Evolutionary conservation across 1,140 invertebrate genomes (phyloP).

Genomic region (Diorhabda carinulata): DNA sequence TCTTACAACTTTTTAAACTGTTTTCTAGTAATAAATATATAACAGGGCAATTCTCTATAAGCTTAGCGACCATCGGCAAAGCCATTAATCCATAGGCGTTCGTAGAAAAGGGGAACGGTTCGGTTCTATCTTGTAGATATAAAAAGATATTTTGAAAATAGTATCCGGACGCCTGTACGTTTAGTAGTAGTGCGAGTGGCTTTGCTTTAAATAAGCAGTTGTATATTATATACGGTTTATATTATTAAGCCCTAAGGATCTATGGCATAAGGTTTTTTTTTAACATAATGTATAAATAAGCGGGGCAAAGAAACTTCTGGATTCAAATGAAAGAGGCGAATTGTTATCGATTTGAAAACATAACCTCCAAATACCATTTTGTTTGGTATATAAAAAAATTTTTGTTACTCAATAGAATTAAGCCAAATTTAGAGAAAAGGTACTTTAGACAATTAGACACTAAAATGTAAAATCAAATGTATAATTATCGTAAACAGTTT

Average conservation of each 20-base stretch:
- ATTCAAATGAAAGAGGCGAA: no score
- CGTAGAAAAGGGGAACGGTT: neutral
- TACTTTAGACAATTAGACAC: no score
- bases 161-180: neutral
- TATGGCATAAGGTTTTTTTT: conserved; percentile 1
- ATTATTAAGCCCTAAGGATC: conserved; percentile 11
- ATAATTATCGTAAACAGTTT: no score
- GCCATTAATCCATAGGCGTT: neutral
- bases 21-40: conserved; percentile 21
- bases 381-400: no score
- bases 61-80: conserved; percentile 42
- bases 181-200: conserved; percentile 3
- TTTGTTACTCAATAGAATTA: no score
- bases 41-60: conserved; percentile 47
- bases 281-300: no score
- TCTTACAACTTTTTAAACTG: conserved; percentile 5
- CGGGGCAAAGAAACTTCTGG: no score
- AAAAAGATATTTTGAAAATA: neutral
- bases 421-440: no score
- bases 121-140: neutral
- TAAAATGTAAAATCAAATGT: no score
- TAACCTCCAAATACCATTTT: no score
- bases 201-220: conserved; percentile 2
- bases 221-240: neutral
- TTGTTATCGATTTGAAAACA: no score